Conservation (phyloP, 2,888 invertebrate genomes). For the Timandra comae region DNA sequence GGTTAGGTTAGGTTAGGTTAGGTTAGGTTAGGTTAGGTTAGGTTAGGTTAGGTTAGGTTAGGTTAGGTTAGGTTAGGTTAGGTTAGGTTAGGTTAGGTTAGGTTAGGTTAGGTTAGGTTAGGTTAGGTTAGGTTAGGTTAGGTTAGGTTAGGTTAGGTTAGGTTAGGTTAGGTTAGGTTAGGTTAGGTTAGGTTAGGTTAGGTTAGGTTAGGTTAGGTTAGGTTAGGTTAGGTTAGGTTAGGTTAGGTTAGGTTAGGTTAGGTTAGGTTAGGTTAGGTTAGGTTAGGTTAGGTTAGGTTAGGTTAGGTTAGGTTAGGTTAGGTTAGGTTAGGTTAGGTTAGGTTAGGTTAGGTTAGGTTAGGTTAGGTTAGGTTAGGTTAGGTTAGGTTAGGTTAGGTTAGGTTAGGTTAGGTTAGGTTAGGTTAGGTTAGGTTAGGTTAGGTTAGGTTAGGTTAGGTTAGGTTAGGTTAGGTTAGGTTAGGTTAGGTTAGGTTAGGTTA, state of each 20-base stretch:
- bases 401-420: constrained; percentile 12
- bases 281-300: constrained; percentile 12
- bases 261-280: constrained; percentile 12
- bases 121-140: constrained; percentile 2
- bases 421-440: constrained; percentile 14
- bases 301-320: constrained; percentile 13
- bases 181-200: constrained; percentile 8
- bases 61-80: constrained; percentile 13
- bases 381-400: constrained; percentile 10
- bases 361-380: constrained; percentile 13
- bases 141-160: constrained; percentile 3
- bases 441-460: constrained; percentile 11
- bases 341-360: constrained; percentile 1
- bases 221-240: constrained; percentile 9
- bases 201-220: constrained; percentile 10
- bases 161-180: constrained; percentile 8
- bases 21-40: constrained; percentile 10
- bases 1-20: constrained; percentile 15
- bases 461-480: constrained; percentile 14
- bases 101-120: constrained; percentile 13
- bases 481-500: constrained; percentile 14
- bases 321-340: constrained; percentile 3
- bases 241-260: constrained; percentile 13
- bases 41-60: constrained; percentile 13
- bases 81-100: constrained; percentile 16